phyloP scores from a whole-genome alignment of 2,113 vertebrate species.

The Oreochromis aureus region DNA sequence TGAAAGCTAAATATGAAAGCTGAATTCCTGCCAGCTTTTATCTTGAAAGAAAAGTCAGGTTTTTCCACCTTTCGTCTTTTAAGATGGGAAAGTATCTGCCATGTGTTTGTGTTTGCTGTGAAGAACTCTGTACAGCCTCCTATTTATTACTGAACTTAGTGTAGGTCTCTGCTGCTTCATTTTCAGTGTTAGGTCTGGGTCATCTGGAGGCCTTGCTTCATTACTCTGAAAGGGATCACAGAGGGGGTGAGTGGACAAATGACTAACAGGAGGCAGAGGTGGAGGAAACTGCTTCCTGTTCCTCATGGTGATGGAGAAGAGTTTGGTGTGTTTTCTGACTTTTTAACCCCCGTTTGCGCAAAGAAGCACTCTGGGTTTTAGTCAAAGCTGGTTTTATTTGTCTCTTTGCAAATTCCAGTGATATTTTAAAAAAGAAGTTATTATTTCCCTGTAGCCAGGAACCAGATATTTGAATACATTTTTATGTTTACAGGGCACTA shows the following conservation, averaged over 20 bases:
- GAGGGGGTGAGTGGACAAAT: not conserved
- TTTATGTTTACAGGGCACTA: not conserved
- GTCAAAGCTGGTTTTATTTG: not conserved
- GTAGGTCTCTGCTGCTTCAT: slow-evolving; percentile 3
- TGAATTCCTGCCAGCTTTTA: not conserved
- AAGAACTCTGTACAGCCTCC: not conserved
- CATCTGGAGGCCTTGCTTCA: not conserved
- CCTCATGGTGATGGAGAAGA: not conserved
- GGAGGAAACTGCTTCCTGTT: not conserved
- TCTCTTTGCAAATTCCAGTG: not conserved
- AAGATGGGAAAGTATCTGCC: not conserved
- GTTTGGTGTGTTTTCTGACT: not conserved
- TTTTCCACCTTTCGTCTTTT: not conserved
- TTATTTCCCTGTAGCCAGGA: not conserved
- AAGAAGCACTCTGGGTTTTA: not conserved
- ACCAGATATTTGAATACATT: not conserved
- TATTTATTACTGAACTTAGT: not conserved
- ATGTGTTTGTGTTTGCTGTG: not conserved
- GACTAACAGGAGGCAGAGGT: not conserved
- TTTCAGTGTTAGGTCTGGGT: slow-evolving; percentile 26
- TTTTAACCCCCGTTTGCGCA: not conserved
- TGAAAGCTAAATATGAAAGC: not conserved
- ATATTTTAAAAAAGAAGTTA: not conserved
- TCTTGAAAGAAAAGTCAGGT: not conserved
- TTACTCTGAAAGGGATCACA: not conserved